Conservation (phyloP, 2,113 vertebrate genomes). For the Tringa solitaria region DNA sequence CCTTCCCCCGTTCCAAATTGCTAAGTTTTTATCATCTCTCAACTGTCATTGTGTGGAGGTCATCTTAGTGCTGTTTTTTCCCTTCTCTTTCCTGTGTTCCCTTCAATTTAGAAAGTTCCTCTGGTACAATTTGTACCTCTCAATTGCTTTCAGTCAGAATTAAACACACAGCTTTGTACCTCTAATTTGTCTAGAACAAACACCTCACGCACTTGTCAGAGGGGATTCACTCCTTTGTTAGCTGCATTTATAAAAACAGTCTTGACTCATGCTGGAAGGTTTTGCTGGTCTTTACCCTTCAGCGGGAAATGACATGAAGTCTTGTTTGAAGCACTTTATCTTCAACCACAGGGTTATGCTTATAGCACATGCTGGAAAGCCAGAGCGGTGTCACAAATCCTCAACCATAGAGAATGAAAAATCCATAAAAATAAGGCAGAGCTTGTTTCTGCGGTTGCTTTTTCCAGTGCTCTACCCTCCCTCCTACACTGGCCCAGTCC, state of each 20-base stretch:
- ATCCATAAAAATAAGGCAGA: not conserved
- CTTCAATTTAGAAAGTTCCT: conserved; percentile 48
- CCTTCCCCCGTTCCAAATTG: not conserved
- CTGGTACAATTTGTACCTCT: conserved; percentile 38
- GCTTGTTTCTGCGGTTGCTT: not conserved
- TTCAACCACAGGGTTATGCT: not conserved
- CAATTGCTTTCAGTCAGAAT: conserved; percentile 60
- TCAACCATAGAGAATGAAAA: not conserved
- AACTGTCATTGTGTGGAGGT: conserved; percentile 22
- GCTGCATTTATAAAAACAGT: conserved; percentile 22
- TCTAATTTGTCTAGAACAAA: conserved; percentile 59
- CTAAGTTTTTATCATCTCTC: not conserved
- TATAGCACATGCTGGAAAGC: not conserved
- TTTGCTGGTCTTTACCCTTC: conserved; percentile 48
- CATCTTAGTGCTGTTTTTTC: not conserved
- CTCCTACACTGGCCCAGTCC: not conserved
- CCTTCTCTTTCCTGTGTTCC: not conserved
- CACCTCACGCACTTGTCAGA: conserved; percentile 49
- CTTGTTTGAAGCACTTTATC: not conserved
- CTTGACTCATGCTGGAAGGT: conserved; percentile 48
- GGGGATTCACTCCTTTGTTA: conserved; percentile 48
- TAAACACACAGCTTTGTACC: conserved; percentile 39
- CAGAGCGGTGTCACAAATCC: not conserved
- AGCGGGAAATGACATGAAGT: not conserved
- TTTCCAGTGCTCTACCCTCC: not conserved